Conservation (phyloP, 1,140 invertebrate genomes). For the Rhagoletis zephyria region DNA sequence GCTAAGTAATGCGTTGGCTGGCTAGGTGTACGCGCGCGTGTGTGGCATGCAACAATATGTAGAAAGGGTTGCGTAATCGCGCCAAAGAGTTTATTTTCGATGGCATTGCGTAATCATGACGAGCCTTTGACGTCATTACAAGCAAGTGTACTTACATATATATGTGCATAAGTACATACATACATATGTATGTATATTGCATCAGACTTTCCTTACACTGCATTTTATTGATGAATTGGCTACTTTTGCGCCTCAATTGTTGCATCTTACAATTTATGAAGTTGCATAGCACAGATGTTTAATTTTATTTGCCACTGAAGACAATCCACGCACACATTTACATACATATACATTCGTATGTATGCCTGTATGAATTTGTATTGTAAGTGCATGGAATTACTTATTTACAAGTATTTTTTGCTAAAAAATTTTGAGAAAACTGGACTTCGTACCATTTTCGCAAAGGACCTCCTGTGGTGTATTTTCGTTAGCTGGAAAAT, state of each 20-base stretch:
- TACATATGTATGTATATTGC: neutral
- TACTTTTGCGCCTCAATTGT: neutral
- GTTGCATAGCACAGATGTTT: conserved; percentile 13
- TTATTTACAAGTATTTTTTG: neutral
- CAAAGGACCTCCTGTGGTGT: neutral
- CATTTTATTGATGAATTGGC: conserved; percentile 6
- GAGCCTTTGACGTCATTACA: neutral
- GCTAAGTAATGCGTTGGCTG: no score
- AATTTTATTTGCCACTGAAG: neutral
- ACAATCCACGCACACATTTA: no score
- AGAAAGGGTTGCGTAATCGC: conserved; percentile 11
- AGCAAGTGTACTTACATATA: neutral
- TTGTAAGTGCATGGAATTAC: neutral
- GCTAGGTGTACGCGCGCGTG: neutral
- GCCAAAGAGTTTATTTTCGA: neutral
- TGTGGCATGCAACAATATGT: neutral
- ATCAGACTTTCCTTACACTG: neutral
- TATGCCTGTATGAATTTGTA: neutral
- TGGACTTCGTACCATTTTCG: neutral
- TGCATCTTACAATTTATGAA: neutral
- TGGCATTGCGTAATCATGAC: neutral
- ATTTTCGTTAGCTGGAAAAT: neutral
- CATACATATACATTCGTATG: neutral
- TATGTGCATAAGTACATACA: neutral
- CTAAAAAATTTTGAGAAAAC: neutral